phyloP scores from a whole-genome alignment of 2,113 vertebrate genomes.

The human region GRCh38 chr20:11457501-11458000 shows the following conservation, averaged over 20 bases:
- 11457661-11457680: neutral
- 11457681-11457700: neutral
- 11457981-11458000: neutral
- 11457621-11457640: neutral
- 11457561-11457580: neutral
- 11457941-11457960: neutral
- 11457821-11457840: neutral
- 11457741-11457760: neutral
- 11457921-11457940: neutral
- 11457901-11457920: neutral
- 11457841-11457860: neutral
- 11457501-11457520: neutral
- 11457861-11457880: neutral
- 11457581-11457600: neutral
- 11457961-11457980: neutral
- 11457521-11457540: neutral
- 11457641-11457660: neutral
- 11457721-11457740: neutral
- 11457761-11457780: constrained; percentile 31
- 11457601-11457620: neutral
- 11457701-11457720: neutral
- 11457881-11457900: neutral
- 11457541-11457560: neutral
- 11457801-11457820: neutral
- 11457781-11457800: neutral